These are phyloP conservation scores for Myathropa florea DNA, from an alignment of 2,888 invertebrate species.

Conservation along the genomic window DNA sequence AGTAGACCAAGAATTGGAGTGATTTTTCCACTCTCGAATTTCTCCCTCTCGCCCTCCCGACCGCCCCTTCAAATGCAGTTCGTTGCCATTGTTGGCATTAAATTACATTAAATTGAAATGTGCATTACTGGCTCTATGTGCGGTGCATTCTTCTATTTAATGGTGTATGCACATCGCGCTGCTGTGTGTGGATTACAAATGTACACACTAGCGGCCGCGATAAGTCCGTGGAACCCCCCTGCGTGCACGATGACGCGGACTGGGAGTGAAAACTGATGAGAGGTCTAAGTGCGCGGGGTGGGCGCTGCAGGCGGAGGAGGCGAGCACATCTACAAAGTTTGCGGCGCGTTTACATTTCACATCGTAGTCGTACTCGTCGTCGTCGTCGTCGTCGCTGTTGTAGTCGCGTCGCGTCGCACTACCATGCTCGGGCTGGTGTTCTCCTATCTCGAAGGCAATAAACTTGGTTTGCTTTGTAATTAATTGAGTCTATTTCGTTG, in stretches of 20 bases:
- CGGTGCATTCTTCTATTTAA: constrained; percentile 48
- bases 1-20: constrained; percentile 57
- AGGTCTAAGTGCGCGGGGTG: not conserved
- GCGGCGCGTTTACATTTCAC: not conserved
- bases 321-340: not conserved
- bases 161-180: constrained; percentile 42
- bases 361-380: constrained; percentile 16
- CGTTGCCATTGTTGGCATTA: constrained; percentile 61
- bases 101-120: constrained; percentile 66
- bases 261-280: not conserved
- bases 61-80: constrained; percentile 36
- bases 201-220: constrained; percentile 37
- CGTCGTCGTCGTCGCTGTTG: constrained; percentile 8
- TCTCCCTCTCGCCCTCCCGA: not conserved
- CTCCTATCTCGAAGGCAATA: constrained; percentile 59
- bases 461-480: constrained; percentile 63
- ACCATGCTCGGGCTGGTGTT: constrained; percentile 3
- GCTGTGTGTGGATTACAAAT: constrained; percentile 45
- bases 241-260: not conserved
- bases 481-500: constrained; percentile 65
- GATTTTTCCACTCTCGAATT: constrained; percentile 55
- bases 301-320: not conserved
- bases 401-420: constrained; percentile 2
- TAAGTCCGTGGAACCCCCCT: constrained; percentile 40
- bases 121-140: constrained; percentile 33